A percentile compares a stretch with the other conserved stretches of the same genome.
These are phyloP conservation scores for Oncorhynchus masou DNA, from an alignment of 2,113 vertebrate genomes.

Conservation along the genomic window DNA sequence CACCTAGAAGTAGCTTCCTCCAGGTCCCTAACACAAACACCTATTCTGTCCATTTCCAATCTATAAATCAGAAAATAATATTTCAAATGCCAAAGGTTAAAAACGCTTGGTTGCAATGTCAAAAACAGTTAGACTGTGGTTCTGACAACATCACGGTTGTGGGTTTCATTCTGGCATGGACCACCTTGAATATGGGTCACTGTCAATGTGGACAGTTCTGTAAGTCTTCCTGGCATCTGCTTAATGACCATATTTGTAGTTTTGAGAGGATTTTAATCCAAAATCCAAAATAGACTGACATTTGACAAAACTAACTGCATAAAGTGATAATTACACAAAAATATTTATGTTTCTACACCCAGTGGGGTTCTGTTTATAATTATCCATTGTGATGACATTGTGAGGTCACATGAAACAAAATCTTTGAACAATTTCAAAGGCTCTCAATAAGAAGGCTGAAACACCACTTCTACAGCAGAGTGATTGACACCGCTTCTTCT, in stretches of 20 bases:
- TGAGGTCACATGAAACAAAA: no score
- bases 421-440: not conserved
- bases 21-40: conserved; percentile 66
- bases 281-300: no score
- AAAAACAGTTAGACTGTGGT: not conserved
- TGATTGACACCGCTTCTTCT: conserved; percentile 78
- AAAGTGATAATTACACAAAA: not conserved
- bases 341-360: not conserved
- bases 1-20: conserved; percentile 48
- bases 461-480: not conserved
- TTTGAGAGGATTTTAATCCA: no score
- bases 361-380: not conserved
- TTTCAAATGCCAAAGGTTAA: conserved; percentile 19
- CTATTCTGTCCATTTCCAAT: conserved; percentile 46
- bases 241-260: no score
- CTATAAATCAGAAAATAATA: conserved; percentile 49
- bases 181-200: no score
- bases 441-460: not conserved
- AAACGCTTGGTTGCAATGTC: conserved; percentile 26
- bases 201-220: no score
- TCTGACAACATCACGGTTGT: no score
- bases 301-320: not conserved
- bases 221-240: no score
- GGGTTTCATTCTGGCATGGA: no score
- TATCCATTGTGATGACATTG: no score